Evolutionary conservation across 2,888 invertebrate genomes (phyloP).

Genomic region (Dendrolimus pini): DNA sequence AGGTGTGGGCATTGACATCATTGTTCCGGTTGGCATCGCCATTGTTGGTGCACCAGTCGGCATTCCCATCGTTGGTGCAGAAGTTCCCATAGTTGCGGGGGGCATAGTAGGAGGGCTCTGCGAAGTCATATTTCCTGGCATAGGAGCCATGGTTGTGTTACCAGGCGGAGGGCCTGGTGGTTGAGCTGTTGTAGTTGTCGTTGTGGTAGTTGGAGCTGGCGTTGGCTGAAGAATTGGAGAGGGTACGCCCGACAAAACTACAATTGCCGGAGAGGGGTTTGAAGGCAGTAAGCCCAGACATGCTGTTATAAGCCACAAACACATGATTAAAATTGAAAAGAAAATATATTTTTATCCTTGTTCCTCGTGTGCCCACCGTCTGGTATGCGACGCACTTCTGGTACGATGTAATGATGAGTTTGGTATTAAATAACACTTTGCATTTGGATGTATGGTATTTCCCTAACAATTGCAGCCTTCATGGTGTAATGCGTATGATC

Average conservation of each 20-base stretch:
- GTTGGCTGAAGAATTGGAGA: constrained; percentile 58
- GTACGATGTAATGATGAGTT: constrained; percentile 29
- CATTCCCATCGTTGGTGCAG: constrained; percentile 5
- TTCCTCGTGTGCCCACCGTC: constrained; percentile 17
- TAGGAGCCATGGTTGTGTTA: constrained; percentile 13
- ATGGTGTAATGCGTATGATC: constrained; percentile 62
- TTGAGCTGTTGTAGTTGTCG: constrained; percentile 20
- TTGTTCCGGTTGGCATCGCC: constrained; percentile 10
- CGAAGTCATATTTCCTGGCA: constrained; percentile 11
- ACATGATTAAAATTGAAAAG: constrained; percentile 34
- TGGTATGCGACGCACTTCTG: constrained; percentile 18
- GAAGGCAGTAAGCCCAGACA: constrained; percentile 61
- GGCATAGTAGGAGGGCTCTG: constrained; percentile 17
- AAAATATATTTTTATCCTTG: neutral
- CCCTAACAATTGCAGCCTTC: constrained; percentile 69
- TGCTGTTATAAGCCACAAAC: constrained; percentile 68
- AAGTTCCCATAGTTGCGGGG: constrained; percentile 8
- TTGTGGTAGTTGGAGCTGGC: constrained; percentile 29
- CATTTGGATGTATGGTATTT: constrained; percentile 57
- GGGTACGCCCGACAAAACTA: constrained; percentile 52
- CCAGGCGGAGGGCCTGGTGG: constrained; percentile 15
- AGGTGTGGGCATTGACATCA: constrained; percentile 7
- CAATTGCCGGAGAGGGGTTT: constrained; percentile 40
- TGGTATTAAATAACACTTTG: constrained; percentile 62
- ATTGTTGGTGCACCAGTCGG: constrained; percentile 7